Conservation (phyloP, 2,113 vertebrate species). For the Paramisgurnus dabryanus region DNA sequence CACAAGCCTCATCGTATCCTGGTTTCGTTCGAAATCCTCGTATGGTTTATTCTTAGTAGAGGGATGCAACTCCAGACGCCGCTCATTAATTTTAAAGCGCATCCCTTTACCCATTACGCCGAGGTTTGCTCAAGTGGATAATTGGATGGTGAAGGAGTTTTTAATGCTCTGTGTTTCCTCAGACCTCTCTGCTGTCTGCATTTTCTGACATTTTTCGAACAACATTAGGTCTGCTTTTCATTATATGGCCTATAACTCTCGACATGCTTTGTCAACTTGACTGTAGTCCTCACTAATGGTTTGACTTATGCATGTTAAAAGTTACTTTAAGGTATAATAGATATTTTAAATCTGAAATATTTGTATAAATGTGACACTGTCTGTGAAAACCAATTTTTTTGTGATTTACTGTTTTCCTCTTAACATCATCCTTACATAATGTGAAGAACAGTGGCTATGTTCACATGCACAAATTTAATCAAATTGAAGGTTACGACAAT, state of each 20-base stretch:
- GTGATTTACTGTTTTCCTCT: too few relatives aligned
- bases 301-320: conserved; percentile 9
- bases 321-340: background rate
- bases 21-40: conserved; percentile 7
- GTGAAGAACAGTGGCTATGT: too few relatives aligned
- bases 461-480: too few relatives aligned
- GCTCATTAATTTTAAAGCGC: conserved; percentile 42
- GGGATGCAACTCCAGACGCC: conserved; percentile 22
- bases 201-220: background rate
- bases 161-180: conserved; percentile 28
- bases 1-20: conserved; percentile 13
- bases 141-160: conserved; percentile 48
- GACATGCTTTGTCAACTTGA: conserved; percentile 14
- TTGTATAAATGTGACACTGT: too few relatives aligned
- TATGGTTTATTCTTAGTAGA: conserved; percentile 20
- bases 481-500: too few relatives aligned
- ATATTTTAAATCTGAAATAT: background rate
- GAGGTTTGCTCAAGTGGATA: conserved; percentile 46
- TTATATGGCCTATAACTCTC: conserved; percentile 4
- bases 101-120: conserved; percentile 30
- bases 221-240: conserved; percentile 21
- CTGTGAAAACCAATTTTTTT: too few relatives aligned
- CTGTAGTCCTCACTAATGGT: conserved; percentile 22
- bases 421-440: too few relatives aligned
- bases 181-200: conserved; percentile 14